These are phyloP conservation scores for Bombus terrestris DNA, from an alignment of 1,140 invertebrate genomes.

Conservation along the genomic window DNA sequence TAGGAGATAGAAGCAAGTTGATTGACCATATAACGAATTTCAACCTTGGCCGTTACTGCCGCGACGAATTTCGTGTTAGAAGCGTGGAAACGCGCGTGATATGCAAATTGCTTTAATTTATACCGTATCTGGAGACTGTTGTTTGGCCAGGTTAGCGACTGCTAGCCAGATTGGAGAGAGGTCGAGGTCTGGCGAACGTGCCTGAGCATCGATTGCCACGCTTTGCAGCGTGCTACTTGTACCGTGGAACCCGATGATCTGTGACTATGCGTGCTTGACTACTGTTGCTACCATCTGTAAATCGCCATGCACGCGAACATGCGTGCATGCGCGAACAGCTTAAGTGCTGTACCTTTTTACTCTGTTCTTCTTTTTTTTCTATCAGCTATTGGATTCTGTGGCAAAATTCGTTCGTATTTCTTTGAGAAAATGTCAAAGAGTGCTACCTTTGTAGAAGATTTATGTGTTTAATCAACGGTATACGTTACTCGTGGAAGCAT, in stretches of 20 bases:
- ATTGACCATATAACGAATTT: slow-evolving; percentile 48
- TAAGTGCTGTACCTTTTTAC: too few species aligned
- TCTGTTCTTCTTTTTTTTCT: too few species aligned
- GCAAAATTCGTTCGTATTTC: too few species aligned
- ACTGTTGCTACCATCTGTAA: slow-evolving; percentile 13
- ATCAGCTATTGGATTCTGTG: too few species aligned
- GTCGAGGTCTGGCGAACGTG: slow-evolving; percentile 63
- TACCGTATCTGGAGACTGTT: slow-evolving; percentile 70
- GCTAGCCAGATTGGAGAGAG: slow-evolving; percentile 59
- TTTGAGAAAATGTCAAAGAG: too few species aligned
- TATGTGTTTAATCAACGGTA: too few species aligned
- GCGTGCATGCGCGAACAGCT: neutral
- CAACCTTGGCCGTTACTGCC: slow-evolving; percentile 34
- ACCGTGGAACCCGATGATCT: slow-evolving; percentile 44
- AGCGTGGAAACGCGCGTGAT: slow-evolving; percentile 55
- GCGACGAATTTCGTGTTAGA: slow-evolving; percentile 44
- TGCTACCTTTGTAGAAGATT: too few species aligned
- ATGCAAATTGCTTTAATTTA: slow-evolving; percentile 80
- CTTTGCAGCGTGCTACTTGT: slow-evolving; percentile 52
- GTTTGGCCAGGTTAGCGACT: slow-evolving; percentile 73
- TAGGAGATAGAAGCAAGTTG: slow-evolving; percentile 15
- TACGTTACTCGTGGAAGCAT: too few species aligned
- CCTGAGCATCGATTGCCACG: slow-evolving; percentile 62
- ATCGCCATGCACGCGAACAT: neutral
- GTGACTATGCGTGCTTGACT: slow-evolving; percentile 30